Percentiles rank a stretch among this genome's conserved stretches.
phyloP scores from a whole-genome alignment of 2,888 invertebrate species.

The Rhagonycha lutea region DNA sequence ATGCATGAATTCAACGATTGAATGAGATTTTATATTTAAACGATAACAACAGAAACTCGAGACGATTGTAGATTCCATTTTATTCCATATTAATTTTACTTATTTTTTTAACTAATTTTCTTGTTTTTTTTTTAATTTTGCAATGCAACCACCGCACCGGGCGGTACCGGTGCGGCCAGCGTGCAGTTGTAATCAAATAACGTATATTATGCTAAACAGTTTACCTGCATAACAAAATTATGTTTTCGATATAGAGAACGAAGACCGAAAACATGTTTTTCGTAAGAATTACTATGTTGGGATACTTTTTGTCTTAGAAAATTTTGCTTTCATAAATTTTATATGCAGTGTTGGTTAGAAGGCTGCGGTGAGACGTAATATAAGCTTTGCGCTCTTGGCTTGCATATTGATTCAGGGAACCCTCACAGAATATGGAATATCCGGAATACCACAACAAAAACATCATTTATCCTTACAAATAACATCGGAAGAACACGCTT shows the following conservation, averaged over 20 bases:
- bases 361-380: slow-evolving; percentile 38
- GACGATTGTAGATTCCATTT: too few species aligned
- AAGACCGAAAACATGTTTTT: slow-evolving; percentile 37
- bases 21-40: neutral
- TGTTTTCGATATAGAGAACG: slow-evolving; percentile 11
- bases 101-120: neutral
- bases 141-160: neutral
- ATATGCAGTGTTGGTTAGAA: slow-evolving; percentile 42
- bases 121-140: neutral
- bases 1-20: neutral
- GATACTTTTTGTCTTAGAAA: slow-evolving; percentile 37
- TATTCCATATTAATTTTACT: neutral
- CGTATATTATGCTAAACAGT: neutral
- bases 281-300: slow-evolving; percentile 9
- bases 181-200: neutral
- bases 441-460: slow-evolving; percentile 33
- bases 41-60: neutral
- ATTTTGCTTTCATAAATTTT: slow-evolving; percentile 47
- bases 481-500: neutral
- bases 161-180: too few species aligned
- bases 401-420: slow-evolving; percentile 39
- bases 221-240: slow-evolving; percentile 2
- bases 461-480: slow-evolving; percentile 27
- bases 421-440: slow-evolving; percentile 34
- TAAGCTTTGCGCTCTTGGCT: slow-evolving; percentile 36